Evolutionary conservation across 2,113 vertebrate genomes (phyloP).

Genomic region (Cyanoderma ruficeps): DNA sequence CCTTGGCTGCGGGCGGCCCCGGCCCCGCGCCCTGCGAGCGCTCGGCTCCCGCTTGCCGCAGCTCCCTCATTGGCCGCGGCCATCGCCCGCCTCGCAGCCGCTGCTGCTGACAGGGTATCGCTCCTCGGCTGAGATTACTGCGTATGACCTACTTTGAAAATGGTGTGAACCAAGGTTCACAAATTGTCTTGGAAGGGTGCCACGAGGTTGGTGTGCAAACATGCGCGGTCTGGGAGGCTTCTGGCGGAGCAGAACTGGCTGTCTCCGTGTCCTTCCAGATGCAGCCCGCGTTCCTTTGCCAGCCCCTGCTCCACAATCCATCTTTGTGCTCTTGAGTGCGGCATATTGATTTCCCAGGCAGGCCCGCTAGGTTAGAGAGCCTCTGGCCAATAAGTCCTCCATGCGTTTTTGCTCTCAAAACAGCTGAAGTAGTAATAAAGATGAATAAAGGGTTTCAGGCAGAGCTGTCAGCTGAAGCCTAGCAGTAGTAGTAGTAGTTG

Average conservation of each 20-base stretch:
- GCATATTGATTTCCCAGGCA: slow-evolving; percentile 74
- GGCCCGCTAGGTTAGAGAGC: slow-evolving; percentile 57
- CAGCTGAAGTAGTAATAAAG: slow-evolving; percentile 82
- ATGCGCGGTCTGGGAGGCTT: slow-evolving; percentile 45
- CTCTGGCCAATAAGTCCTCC: slow-evolving; percentile 76
- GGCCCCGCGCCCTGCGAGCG: not conserved
- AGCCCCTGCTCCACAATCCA: slow-evolving; percentile 61
- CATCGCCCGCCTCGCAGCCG: slow-evolving; percentile 35
- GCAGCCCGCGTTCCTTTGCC: not conserved
- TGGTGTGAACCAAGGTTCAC: slow-evolving; percentile 75
- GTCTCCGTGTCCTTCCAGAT: slow-evolving; percentile 26
- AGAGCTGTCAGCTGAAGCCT: slow-evolving; percentile 77
- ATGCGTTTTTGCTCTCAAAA: slow-evolving; percentile 67
- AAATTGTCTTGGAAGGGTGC: slow-evolving; percentile 71
- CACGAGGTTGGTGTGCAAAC: slow-evolving; percentile 58
- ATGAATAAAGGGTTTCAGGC: slow-evolving; percentile 78
- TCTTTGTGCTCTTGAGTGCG: slow-evolving; percentile 66
- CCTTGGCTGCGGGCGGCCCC: slow-evolving; percentile 23
- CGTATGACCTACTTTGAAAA: slow-evolving; percentile 81
- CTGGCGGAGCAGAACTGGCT: slow-evolving; percentile 24
- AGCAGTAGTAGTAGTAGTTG: slow-evolving; percentile 25
- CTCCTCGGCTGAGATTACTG: slow-evolving; percentile 67
- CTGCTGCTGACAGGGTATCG: slow-evolving; percentile 56
- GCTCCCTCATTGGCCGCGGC: slow-evolving; percentile 1
- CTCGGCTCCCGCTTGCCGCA: not conserved